Evolutionary conservation across 2,888 invertebrate species (phyloP).

Genomic region (Limnephilus marmoratus): DNA sequence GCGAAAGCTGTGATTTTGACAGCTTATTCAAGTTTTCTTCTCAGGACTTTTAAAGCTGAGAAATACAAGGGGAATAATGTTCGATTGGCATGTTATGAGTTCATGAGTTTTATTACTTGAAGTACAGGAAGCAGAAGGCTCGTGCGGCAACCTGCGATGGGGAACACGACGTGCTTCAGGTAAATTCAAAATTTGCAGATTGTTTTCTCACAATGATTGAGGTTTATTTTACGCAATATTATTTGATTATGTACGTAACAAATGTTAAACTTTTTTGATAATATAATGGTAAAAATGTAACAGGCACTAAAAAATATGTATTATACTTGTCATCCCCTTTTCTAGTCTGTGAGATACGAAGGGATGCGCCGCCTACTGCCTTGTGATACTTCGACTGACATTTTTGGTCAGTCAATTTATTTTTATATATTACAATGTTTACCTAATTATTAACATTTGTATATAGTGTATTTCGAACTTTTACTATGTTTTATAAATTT

Average conservation of each 20-base stretch:
- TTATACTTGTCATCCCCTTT: too few relatives aligned
- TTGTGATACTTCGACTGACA: not conserved
- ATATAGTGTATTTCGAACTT: too few relatives aligned
- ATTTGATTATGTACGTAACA: not conserved
- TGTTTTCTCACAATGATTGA: not conserved
- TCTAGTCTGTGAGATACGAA: too few relatives aligned
- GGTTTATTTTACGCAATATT: not conserved
- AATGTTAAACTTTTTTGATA: too few relatives aligned
- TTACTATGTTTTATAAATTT: too few relatives aligned
- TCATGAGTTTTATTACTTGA: not conserved
- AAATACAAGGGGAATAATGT: not conserved
- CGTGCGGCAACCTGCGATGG: not conserved
- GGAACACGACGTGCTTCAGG: not conserved
- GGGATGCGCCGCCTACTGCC: not conserved
- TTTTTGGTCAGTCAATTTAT: too few relatives aligned
- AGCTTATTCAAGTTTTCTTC: not conserved
- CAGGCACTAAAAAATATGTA: too few relatives aligned
- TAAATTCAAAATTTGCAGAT: not conserved
- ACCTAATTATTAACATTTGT: too few relatives aligned
- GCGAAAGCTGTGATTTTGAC: not conserved
- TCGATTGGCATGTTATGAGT: not conserved
- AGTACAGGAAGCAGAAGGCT: not conserved
- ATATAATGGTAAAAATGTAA: too few relatives aligned
- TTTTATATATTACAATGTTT: too few relatives aligned
- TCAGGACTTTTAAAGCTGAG: not conserved